Percentiles rank a stretch among this genome's conserved stretches.
phyloP scores from a whole-genome alignment of 2,888 invertebrate genomes.

The Blomia tropicalis region DNA sequence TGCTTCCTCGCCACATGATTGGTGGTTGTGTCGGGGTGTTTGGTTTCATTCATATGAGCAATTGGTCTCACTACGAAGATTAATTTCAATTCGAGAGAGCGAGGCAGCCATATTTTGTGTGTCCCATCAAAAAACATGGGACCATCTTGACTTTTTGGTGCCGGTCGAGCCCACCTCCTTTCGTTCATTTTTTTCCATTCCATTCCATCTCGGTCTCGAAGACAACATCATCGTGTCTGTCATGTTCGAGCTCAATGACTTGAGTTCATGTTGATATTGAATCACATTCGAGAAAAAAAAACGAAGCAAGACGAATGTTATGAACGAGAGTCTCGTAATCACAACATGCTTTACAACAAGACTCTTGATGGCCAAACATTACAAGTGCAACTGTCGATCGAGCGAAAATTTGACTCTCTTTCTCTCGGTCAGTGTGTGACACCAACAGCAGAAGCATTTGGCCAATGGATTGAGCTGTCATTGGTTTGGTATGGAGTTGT shows the following conservation, averaged over 20 bases:
- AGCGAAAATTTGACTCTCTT: not conserved
- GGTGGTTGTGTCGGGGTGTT: slow-evolving; percentile 13
- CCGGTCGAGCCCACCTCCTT: too few relatives aligned
- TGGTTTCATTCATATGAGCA: slow-evolving; percentile 1
- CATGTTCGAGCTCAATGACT: too few relatives aligned
- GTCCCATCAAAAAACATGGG: too few relatives aligned
- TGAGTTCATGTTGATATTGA: too few relatives aligned
- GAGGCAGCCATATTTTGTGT: not conserved
- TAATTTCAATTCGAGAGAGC: not conserved
- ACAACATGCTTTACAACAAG: slow-evolving; percentile 15
- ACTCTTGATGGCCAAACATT: not conserved
- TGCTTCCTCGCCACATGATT: not conserved
- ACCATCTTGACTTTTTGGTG: slow-evolving; percentile 2
- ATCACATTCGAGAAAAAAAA: too few relatives aligned
- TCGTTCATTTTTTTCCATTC: too few relatives aligned
- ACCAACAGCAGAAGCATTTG: too few relatives aligned
- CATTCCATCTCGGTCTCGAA: too few relatives aligned
- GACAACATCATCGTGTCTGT: too few relatives aligned
- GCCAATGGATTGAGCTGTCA: slow-evolving; percentile 14
- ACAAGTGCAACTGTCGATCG: not conserved
- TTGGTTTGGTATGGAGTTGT: too few relatives aligned
- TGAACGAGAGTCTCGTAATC: slow-evolving; percentile 12
- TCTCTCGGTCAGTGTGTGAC: slow-evolving; percentile 11
- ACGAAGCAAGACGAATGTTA: too few relatives aligned
- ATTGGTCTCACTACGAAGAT: not conserved